Evolutionary conservation across 2,888 invertebrate species (phyloP), one percentile per base, ranked within the genome.

Genomic region (Scaptodrosophila latifasciaeformis): DNA sequence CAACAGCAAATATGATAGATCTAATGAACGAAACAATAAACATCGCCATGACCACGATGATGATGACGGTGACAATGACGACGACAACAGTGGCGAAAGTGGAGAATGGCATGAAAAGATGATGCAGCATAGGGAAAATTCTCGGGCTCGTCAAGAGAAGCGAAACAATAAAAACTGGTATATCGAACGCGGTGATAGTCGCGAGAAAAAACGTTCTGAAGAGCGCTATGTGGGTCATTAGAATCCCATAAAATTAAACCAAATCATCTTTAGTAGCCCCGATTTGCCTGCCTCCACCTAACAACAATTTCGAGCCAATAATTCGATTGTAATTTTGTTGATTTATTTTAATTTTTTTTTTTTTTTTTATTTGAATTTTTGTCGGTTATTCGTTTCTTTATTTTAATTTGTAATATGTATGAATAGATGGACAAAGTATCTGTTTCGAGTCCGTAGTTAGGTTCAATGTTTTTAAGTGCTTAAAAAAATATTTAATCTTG

Each of bases 71-170:
- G n/a, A n/a, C n/a, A n/a, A n/a, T n/a, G n/a, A n/a, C n/a, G n/a
- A n/a, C n/a, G n/a, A 72, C 44, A 54, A 70, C 27, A 65, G n/a
- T n/a, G n/a, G 67, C 47, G 65, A 69, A 53, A 71, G 68, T 39
- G 66, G 56, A 29, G 74, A 84, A 48, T 85, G 85, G 85, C 82
- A 85, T 35, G 82, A 79, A 13, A 74, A 78, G 18, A 64, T 77
- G 62, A 85, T 84, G 84, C 70, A 83, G 19, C 75, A 84, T 34
- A 82, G 86, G 1, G 85, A 82, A 44, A 56, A 77, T 10, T 46
- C 65, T 2, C 81, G 84, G 3, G 71, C 68, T 39, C 54, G 62
- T 10, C 70, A 76, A 37, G 78, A 82, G 2, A 72, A 76, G 24
- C 72, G 67, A 30, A 70, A 69, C 35, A 59, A 56, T 40, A 72